Percentiles rank a stretch among this genome's conserved stretches.
Evolutionary conservation across 2,888 invertebrate genomes (phyloP).

Genomic region (Drosophila buzzatii): DNA sequence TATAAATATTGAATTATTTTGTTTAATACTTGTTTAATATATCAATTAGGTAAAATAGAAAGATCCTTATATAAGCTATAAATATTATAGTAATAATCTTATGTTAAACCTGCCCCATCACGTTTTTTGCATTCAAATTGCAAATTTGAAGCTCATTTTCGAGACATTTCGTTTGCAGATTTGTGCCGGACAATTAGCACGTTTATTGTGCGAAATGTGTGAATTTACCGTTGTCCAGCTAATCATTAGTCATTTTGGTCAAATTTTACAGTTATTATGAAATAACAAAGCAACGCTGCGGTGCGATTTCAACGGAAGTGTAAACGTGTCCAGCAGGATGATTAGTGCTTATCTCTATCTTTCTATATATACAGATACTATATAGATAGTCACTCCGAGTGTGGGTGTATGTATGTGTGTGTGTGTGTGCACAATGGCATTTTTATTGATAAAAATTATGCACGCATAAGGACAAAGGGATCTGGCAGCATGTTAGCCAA

Average conservation of each 20-base stretch:
- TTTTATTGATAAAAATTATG: constrained; percentile 80
- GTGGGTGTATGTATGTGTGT: not conserved
- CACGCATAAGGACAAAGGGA: constrained; percentile 62
- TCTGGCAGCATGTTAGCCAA: constrained; percentile 66
- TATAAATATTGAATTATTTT: too few relatives aligned
- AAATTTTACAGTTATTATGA: constrained; percentile 76
- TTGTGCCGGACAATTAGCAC: not conserved
- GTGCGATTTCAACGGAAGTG: constrained; percentile 59
- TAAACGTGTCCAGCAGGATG: constrained; percentile 52
- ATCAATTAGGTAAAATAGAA: too few relatives aligned
- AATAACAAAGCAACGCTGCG: constrained; percentile 23
- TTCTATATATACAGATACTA: not conserved
- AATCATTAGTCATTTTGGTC: constrained; percentile 63
- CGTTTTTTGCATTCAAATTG: not conserved
- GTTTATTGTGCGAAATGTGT: constrained; percentile 23
- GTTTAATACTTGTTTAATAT: too few relatives aligned
- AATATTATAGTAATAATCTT: not conserved
- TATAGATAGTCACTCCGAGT: not conserved
- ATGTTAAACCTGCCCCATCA: too few relatives aligned
- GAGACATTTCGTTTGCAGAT: not conserved
- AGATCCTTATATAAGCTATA: not conserved
- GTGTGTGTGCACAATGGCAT: constrained; percentile 42
- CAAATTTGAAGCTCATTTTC: not conserved
- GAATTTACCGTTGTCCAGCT: constrained; percentile 16
- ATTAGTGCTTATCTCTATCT: constrained; percentile 45